Conservation (phyloP, 2,797 vertebrate species). For the Cichlasoma orientale region DNA sequence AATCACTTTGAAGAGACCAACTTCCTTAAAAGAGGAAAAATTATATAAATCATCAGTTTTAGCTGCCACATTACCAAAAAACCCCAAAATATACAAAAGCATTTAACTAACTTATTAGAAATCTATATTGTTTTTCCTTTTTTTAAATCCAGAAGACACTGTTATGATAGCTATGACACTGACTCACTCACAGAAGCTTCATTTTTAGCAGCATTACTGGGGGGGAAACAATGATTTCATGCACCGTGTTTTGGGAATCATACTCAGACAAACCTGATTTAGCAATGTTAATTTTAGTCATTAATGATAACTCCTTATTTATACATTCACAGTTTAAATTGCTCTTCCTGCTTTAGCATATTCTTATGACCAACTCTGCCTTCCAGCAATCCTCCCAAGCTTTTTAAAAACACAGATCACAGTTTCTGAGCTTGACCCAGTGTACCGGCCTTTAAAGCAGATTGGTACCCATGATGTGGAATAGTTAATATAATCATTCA, state of each 20-base stretch:
- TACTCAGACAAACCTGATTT: slow-evolving; percentile 33
- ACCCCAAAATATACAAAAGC: background rate
- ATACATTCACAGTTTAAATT: slow-evolving; percentile 13
- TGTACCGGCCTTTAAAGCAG: background rate
- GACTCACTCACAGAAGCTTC: slow-evolving; percentile 11
- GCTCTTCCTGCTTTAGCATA: background rate
- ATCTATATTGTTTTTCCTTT: background rate
- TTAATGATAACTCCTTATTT: slow-evolving; percentile 23
- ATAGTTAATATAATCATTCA: slow-evolving; percentile 35
- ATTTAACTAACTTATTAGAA: slow-evolving; percentile 1
- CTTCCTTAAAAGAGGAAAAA: background rate
- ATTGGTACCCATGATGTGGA: slow-evolving; percentile 6
- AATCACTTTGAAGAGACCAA: background rate
- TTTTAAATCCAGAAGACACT: background rate
- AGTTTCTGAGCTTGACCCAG: slow-evolving; percentile 6
- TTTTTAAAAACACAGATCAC: slow-evolving; percentile 9
- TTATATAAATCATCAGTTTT: background rate
- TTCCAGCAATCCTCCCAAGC: background rate
- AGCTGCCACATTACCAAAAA: background rate
- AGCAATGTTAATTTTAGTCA: slow-evolving; percentile 31
- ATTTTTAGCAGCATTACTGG: slow-evolving; percentile 19
- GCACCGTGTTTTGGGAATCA: slow-evolving; percentile 38
- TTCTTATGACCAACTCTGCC: background rate
- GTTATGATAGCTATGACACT: background rate
- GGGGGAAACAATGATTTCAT: slow-evolving; percentile 38